Percentiles rank a stretch among this genome's conserved stretches.
Evolutionary conservation across 2,797 vertebrate species (phyloP).

Genomic region (Brotula barbata): DNA sequence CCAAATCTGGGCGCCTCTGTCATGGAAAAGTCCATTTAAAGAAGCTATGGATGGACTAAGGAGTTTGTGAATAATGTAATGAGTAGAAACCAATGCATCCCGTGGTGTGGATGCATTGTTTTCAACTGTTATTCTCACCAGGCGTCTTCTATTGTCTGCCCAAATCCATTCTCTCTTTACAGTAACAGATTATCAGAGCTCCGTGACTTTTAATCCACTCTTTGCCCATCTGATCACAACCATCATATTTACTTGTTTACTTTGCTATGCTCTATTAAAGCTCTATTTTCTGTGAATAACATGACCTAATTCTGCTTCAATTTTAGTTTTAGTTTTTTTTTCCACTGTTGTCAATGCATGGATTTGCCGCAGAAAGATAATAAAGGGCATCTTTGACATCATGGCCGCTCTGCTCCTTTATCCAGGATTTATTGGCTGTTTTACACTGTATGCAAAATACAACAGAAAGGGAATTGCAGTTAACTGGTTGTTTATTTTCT

Average conservation of each 20-base stretch:
- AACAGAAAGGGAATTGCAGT: not conserved
- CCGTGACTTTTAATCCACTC: constrained; percentile 26
- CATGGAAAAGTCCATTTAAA: constrained; percentile 12
- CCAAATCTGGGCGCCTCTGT: constrained; percentile 12
- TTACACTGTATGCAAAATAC: not conserved
- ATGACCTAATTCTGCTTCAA: constrained; percentile 14
- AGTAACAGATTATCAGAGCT: constrained; percentile 25
- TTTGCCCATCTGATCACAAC: constrained; percentile 22
- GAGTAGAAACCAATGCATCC: constrained; percentile 2
- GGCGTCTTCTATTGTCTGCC: constrained; percentile 56
- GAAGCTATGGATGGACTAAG: not conserved
- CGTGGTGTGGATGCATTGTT: constrained; percentile 51
- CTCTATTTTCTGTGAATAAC: constrained; percentile 15
- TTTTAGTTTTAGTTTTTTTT: constrained; percentile 23
- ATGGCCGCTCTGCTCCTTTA: constrained; percentile 1
- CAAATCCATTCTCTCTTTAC: constrained; percentile 34
- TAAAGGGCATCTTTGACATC: constrained; percentile 26
- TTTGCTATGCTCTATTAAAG: constrained; percentile 8
- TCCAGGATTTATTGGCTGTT: constrained; percentile 9
- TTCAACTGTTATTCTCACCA: constrained; percentile 48
- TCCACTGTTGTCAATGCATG: constrained; percentile 39
- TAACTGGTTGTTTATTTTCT: not conserved
- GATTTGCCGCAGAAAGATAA: constrained; percentile 38
- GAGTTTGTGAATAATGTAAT: constrained; percentile 13
- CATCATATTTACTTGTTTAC: constrained; percentile 16